Conservation (phyloP, 2,888 invertebrate genomes). For the Papilio protenor region DNA sequence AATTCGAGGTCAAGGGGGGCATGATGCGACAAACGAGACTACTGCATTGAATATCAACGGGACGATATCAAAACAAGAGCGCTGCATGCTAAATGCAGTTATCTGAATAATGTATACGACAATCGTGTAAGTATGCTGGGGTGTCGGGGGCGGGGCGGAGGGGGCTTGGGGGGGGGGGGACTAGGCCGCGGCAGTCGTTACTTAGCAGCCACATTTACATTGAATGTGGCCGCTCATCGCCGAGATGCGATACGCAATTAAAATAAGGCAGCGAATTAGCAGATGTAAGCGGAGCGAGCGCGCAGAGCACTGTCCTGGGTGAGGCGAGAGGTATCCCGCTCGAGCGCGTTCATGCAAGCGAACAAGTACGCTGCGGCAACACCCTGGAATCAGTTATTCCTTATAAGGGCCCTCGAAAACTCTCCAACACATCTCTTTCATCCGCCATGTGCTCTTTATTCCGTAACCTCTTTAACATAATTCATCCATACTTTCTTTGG, state of each 20-base stretch:
- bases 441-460: no score
- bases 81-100: neutral
- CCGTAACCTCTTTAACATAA: no score
- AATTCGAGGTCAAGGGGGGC: neutral
- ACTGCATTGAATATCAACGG: neutral
- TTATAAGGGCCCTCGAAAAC: neutral
- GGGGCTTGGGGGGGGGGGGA: slow-evolving; percentile 43
- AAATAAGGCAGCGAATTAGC: slow-evolving; percentile 79
- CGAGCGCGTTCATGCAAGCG: neutral
- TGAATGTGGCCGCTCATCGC: slow-evolving; percentile 68
- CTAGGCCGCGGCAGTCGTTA: slow-evolving; percentile 65
- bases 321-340: neutral
- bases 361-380: neutral
- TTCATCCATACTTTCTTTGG: no score
- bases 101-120: slow-evolving; percentile 13
- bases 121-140: slow-evolving; percentile 10
- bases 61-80: neutral
- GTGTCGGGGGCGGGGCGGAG: no score
- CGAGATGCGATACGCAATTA: slow-evolving; percentile 72
- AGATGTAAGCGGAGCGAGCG: slow-evolving; percentile 51
- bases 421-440: neutral
- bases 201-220: slow-evolving; percentile 77
- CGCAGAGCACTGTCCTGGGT: neutral
- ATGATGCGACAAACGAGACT: neutral
- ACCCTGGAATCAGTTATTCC: neutral